Percentiles rank a stretch among this genome's conserved stretches.
Conservation (phyloP, 2,797 vertebrate genomes). For the Pseudotriccus pelzelni region DNA sequence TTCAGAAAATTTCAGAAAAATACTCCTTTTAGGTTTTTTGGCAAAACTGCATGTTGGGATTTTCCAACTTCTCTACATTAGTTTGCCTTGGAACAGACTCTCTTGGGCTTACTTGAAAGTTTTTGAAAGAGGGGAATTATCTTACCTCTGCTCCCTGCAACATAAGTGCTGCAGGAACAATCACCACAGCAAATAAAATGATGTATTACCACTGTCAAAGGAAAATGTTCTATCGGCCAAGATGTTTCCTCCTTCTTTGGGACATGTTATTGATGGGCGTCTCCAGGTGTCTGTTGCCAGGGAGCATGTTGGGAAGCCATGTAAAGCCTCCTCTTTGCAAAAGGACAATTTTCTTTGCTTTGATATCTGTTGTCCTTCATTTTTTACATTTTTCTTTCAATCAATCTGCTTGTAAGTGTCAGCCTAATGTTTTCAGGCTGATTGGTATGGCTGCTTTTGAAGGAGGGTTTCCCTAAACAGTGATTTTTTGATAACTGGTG, state of each 20-base stretch:
- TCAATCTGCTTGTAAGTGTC: not conserved
- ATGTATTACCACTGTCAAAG: conserved; percentile 9
- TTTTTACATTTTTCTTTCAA: not conserved
- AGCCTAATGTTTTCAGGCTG: not conserved
- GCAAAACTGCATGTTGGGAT: not conserved
- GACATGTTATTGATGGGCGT: not conserved
- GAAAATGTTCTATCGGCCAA: not conserved
- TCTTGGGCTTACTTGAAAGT: not conserved
- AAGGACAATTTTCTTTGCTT: not conserved
- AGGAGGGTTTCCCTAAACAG: not conserved
- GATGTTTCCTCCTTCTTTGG: not conserved
- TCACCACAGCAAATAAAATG: not conserved
- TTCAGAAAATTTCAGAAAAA: not conserved
- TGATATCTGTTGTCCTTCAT: not conserved
- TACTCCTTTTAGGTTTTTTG: not conserved
- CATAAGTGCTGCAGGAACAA: not conserved
- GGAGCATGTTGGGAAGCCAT: not conserved
- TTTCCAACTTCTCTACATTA: not conserved
- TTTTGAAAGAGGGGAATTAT: not conserved
- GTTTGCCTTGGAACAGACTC: not conserved
- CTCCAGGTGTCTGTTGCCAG: not conserved
- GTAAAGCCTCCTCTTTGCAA: not conserved
- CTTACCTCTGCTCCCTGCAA: not conserved
- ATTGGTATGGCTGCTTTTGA: not conserved
- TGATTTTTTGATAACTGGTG: not conserved